Base-by-base conservation (phyloP, 1,140 invertebrate genomes). In the Neoseiulus cucumeris region DNA sequence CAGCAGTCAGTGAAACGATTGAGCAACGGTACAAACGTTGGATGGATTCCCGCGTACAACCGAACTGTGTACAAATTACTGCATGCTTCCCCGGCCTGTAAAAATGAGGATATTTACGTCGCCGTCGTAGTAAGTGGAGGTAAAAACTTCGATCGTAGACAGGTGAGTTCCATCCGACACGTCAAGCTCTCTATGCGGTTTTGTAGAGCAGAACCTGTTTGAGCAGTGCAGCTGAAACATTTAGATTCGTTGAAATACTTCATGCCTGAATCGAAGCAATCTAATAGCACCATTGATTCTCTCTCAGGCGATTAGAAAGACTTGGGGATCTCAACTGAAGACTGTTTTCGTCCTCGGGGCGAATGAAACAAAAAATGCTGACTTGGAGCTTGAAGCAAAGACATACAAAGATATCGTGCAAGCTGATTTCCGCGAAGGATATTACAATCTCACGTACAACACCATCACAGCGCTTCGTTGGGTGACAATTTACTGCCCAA, bases 371-470 rank as follows among this genome's bases (percentile, higher is more conserved):
- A 25, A 20, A 9, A 25, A 59, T 25, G 14, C 51, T 12, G 33
- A 25, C 22, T 59, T 59, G 22, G 51, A 59, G 33, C 14, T 17
- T 2, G 90, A 93, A 76, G 78, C 81, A 69, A 70, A 72, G 0
- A 79, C 82, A 65, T 81, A 82, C 73, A 80, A 82, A 20, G 91
- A 94, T 75, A 85, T 94, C 28, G 78, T 94, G 44, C 87, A 89
- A 75, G 82, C 82, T 12, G 80, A 88, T 72, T 93, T 91, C 72
- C 51, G 71, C 20, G 90, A 95, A 72, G 76, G 78, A 29, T 94
- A 94, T 74, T 93, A 82, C 71, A 94, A 94, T 73, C 93, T 92
- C 73, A 94, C 91, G 0, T 83, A 89, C 18, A 94, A 94, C 78
- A 91, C 88, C 0, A 87, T 93, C 82, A 84, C 88, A 77, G 84